Percentiles rank a stretch among this genome's conserved stretches.
These are phyloP conservation scores for Rattus norvegicus DNA, from an alignment of 2,113 vertebrate species.

Conservation along the genomic window GRCr8 NC_086021.1:165970501-165971000, in stretches of 20 bases:
- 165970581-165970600: slow-evolving; percentile 27
- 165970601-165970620: slow-evolving; percentile 79
- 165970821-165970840: slow-evolving; percentile 53
- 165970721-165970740: slow-evolving; percentile 95
- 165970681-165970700: slow-evolving; percentile 56
- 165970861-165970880: slow-evolving; percentile 42
- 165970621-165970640: slow-evolving; percentile 79
- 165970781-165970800: slow-evolving; percentile 84
- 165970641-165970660: slow-evolving; percentile 84
- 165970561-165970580: background rate
- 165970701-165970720: slow-evolving; percentile 89
- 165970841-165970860: slow-evolving; percentile 46
- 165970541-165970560: background rate
- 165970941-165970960: background rate
- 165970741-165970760: slow-evolving; percentile 96
- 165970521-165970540: background rate
- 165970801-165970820: slow-evolving; percentile 58
- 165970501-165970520: background rate
- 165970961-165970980: background rate
- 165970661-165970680: slow-evolving; percentile 77
- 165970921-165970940: slow-evolving; percentile 24
- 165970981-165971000: background rate
- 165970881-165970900: background rate
- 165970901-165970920: background rate
- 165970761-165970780: slow-evolving; percentile 89